These are phyloP conservation scores for Enteromius argenteus DNA, from an alignment of 2,797 vertebrate species.

Conservation along the genomic window DNA sequence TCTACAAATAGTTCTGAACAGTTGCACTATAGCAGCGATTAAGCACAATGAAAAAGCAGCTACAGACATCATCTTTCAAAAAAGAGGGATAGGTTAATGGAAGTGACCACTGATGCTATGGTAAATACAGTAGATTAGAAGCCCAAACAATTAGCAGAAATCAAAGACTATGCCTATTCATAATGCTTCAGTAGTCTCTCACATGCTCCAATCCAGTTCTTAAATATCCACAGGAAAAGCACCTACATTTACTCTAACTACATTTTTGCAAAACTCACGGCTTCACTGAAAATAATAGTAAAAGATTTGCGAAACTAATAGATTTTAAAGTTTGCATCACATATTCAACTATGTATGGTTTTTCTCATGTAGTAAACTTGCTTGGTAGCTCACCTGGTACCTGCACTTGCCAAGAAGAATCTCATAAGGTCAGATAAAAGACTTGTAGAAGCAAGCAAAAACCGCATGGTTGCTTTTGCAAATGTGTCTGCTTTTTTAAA, in stretches of 20 bases:
- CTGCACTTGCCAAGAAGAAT: not conserved
- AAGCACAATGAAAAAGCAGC: not conserved
- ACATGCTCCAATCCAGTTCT: not conserved
- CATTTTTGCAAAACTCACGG: not conserved
- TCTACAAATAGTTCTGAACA: constrained; percentile 27
- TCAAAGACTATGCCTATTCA: not conserved
- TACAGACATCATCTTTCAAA: not conserved
- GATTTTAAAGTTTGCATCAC: not conserved
- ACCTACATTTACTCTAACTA: no score
- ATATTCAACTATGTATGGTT: not conserved
- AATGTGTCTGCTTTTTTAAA: not conserved
- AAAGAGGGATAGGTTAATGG: not conserved
- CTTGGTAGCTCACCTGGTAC: no score
- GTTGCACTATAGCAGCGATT: not conserved
- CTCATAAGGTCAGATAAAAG: not conserved
- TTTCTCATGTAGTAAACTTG: not conserved
- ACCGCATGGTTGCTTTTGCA: not conserved
- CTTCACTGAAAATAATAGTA: not conserved
- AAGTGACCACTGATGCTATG: not conserved
- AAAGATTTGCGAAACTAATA: not conserved
- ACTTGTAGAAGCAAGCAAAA: constrained; percentile 9
- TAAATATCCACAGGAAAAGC: not conserved
- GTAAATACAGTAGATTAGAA: not conserved
- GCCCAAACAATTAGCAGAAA: not conserved
- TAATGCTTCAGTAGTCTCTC: not conserved